Evolutionary conservation across 2,113 vertebrate genomes (phyloP).

Genomic region (Rissa tridactyla): DNA sequence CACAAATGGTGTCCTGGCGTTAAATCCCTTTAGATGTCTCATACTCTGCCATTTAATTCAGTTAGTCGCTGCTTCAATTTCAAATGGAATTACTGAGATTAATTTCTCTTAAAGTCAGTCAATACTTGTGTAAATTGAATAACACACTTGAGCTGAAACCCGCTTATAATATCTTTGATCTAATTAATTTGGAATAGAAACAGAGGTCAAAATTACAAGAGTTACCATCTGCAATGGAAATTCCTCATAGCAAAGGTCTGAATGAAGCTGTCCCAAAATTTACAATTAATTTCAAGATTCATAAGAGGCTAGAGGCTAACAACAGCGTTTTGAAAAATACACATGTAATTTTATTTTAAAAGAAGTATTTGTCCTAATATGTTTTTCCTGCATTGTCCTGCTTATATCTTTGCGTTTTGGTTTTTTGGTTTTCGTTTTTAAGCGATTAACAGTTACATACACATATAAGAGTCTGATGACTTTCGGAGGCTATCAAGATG

Average conservation of each 20-base stretch:
- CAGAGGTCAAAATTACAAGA: not conserved
- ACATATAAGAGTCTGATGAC: constrained; percentile 87
- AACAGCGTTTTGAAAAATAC: not conserved
- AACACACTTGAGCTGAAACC: not conserved
- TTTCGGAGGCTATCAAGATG: constrained; percentile 91
- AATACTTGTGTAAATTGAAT: not conserved
- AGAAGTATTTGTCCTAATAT: not conserved
- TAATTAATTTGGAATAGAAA: not conserved
- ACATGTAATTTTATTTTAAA: not conserved
- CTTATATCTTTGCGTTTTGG: constrained; percentile 9
- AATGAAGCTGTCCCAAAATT: not conserved
- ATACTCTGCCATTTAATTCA: not conserved
- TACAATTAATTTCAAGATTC: not conserved
- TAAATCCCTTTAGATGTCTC: not conserved
- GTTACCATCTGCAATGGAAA: not conserved
- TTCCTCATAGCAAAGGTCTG: not conserved
- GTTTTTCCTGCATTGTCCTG: not conserved
- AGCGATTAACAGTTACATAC: constrained; percentile 86
- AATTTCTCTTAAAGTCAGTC: not conserved
- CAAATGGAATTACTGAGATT: not conserved
- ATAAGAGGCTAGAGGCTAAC: not conserved
- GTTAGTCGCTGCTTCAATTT: not conserved
- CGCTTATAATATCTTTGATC: not conserved
- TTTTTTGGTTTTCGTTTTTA: constrained; percentile 47
- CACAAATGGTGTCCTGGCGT: not conserved